A percentile compares a stretch with the other conserved stretches of the same genome.
These are phyloP conservation scores for Protobothrops mucrosquamatus DNA, from an alignment of 2,113 vertebrate genomes.

Conservation along the genomic window DNA sequence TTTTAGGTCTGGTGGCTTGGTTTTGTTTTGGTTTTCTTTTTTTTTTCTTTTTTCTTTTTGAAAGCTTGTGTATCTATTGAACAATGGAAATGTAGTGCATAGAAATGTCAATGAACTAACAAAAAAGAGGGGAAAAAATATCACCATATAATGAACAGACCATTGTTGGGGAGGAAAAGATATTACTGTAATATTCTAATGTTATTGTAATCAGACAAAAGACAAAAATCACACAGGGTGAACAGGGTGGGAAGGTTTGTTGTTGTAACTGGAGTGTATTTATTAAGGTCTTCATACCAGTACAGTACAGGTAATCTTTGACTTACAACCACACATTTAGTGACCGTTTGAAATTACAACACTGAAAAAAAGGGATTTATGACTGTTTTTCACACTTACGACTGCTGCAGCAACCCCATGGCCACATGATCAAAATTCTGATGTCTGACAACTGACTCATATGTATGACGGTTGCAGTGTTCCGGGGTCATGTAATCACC, in stretches of 20 bases:
- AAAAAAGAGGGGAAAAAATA: constrained; percentile 9
- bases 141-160: not conserved
- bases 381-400: too few relatives aligned
- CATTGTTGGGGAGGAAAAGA: not conserved
- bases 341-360: too few relatives aligned
- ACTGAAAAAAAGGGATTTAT: too few relatives aligned
- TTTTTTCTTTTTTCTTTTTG: not conserved
- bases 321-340: too few relatives aligned
- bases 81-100: not conserved
- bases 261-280: not conserved
- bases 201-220: not conserved
- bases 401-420: too few relatives aligned
- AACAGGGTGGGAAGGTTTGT: not conserved
- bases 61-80: not conserved
- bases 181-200: not conserved
- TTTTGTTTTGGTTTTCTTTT: not conserved
- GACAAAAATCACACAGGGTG: not conserved
- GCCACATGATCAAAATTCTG: too few relatives aligned
- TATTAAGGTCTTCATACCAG: not conserved
- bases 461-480: too few relatives aligned
- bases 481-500: too few relatives aligned
- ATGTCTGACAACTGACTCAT: too few relatives aligned
- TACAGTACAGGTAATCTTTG: too few relatives aligned
- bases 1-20: not conserved
- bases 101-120: not conserved